Percentiles rank a stretch among this genome's conserved stretches.
phyloP scores from a whole-genome alignment of 2,888 invertebrate genomes.

The Parnassius apollo region DNA sequence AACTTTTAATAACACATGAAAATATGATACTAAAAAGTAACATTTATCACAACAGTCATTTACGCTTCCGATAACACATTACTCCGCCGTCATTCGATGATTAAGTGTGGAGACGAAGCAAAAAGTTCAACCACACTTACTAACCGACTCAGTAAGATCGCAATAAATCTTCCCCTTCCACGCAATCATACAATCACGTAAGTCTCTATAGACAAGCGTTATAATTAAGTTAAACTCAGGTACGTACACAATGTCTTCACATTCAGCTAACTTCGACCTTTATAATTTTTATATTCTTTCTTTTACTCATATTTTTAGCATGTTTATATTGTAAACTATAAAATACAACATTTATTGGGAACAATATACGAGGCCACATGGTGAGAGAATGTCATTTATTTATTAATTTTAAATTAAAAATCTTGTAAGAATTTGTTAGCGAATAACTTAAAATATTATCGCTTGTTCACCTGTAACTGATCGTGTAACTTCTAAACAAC shows the following conservation, averaged over 20 bases:
- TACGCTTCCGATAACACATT: conserved; percentile 63
- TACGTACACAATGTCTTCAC: conserved; percentile 46
- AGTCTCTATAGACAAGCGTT: conserved; percentile 69
- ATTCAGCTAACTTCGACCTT: conserved; percentile 13
- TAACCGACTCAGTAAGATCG: conserved; percentile 68
- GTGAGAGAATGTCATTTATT: no score
- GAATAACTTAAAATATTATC: no score
- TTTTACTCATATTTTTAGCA: no score
- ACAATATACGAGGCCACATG: no score
- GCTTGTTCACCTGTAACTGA: no score
- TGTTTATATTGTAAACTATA: no score
- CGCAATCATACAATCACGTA: conserved; percentile 64
- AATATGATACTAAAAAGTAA: neutral
- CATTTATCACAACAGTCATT: conserved; percentile 8
- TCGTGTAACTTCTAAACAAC: no score
- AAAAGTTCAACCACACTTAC: conserved; percentile 66
- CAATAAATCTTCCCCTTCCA: conserved; percentile 70
- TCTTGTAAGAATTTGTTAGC: no score
- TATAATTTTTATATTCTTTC: no score
- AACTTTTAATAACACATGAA: no score
- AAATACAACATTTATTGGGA: no score
- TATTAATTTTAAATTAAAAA: no score
- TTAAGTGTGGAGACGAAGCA: conserved; percentile 71
- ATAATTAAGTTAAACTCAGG: conserved; percentile 71
- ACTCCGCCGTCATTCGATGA: conserved; percentile 68